These are phyloP conservation scores for Syngnathus typhle DNA, from an alignment of 2,113 vertebrate genomes.

Conservation along the genomic window DNA sequence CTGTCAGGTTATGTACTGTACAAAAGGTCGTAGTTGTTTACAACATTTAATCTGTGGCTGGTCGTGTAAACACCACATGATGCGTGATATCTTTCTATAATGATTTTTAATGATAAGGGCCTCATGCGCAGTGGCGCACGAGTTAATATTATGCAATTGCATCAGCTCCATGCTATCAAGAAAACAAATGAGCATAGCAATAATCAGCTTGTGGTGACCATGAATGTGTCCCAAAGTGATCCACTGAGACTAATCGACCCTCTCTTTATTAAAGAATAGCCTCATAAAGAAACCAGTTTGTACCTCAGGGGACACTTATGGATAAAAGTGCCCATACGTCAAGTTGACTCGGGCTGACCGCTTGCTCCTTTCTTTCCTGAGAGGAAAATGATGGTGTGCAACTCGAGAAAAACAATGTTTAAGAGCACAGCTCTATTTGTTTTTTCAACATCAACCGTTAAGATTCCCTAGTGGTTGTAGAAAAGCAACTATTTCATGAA, in stretches of 20 bases:
- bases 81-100: conserved; percentile 25
- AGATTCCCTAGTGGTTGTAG: not conserved
- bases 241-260: conserved; percentile 11
- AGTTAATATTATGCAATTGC: conserved; percentile 39
- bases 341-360: conserved; percentile 12
- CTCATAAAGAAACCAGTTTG: not conserved
- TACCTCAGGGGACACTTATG: not conserved
- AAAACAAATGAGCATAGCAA: conserved; percentile 2
- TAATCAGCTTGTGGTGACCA: not conserved
- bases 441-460: not conserved
- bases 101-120: conserved; percentile 36
- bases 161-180: conserved; percentile 3
- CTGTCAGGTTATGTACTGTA: conserved; percentile 8
- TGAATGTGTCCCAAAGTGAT: conserved; percentile 1
- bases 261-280: conserved; percentile 12
- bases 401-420: not conserved
- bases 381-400: conserved; percentile 13
- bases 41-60: conserved; percentile 8
- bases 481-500: too few species aligned
- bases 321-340: conserved; percentile 20
- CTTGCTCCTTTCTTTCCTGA: not conserved
- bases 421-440: not conserved
- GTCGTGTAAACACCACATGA: conserved; percentile 46
- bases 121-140: conserved; percentile 20
- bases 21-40: not conserved